A percentile compares a stretch with the other conserved stretches of the same genome.
These are phyloP conservation scores for Lagothrix lagotricha DNA, from an alignment of 2,797 vertebrate genomes.

Conservation along the genomic window DNA sequence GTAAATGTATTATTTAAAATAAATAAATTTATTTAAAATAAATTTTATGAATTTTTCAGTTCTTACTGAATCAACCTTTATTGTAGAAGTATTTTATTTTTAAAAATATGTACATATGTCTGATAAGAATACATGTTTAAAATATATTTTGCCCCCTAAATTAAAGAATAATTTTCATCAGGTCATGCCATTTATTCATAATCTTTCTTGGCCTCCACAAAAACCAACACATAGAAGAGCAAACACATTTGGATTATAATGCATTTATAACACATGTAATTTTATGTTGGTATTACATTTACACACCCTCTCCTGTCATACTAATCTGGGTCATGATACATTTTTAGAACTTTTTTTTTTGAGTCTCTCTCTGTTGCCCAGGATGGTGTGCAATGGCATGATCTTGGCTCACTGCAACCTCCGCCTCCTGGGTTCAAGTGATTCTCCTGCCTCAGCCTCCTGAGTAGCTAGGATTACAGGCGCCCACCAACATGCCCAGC, in stretches of 20 bases:
- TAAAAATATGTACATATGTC: background rate
- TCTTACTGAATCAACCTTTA: slow-evolving; percentile 6
- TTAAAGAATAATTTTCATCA: slow-evolving; percentile 24
- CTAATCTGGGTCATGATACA: slow-evolving; percentile 28
- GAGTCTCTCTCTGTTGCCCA: background rate
- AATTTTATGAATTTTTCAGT: background rate
- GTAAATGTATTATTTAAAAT: too few relatives aligned
- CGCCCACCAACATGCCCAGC: background rate
- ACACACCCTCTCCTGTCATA: background rate
- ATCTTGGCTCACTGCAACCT: background rate
- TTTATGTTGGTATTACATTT: slow-evolving; percentile 34
- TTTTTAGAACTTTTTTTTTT: slow-evolving; percentile 43
- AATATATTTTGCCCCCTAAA: slow-evolving; percentile 5
- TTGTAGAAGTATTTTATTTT: slow-evolving; percentile 31
- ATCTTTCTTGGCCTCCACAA: slow-evolving; percentile 16
- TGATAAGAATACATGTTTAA: slow-evolving; percentile 28
- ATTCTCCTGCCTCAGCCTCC: background rate
- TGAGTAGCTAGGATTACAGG: background rate
- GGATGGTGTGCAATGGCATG: background rate
- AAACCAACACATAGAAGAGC: slow-evolving; percentile 24
- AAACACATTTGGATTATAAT: slow-evolving; percentile 20
- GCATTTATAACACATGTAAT: background rate
- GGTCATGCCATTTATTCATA: background rate
- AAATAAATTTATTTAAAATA: background rate
- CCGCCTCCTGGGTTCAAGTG: background rate